Percentiles rank a stretch among this genome's conserved stretches.
phyloP scores from a whole-genome alignment of 1,140 invertebrate species.

The Hyphantria cunea region DNA sequence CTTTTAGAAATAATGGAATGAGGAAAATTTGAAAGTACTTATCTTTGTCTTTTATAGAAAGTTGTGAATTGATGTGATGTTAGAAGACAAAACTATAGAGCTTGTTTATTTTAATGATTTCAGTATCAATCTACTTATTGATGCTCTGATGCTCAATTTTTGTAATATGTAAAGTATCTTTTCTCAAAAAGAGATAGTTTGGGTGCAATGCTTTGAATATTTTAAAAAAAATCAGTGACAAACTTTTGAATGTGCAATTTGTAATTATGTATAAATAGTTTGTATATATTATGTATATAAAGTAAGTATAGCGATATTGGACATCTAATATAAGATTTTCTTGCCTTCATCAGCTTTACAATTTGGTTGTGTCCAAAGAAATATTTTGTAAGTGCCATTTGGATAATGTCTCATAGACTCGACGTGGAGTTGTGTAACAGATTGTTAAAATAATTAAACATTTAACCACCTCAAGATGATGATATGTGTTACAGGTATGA shows the following conservation, averaged over 20 bases:
- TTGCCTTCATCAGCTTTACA: conserved; percentile 35
- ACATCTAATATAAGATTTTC: conserved; percentile 14
- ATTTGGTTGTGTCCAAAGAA: conserved; percentile 40
- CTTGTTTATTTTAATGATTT: too few relatives aligned
- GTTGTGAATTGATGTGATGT: too few relatives aligned
- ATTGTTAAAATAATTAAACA: conserved; percentile 10
- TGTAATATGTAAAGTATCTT: too few relatives aligned
- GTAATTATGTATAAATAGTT: conserved; percentile 19
- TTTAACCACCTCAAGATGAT: conserved; percentile 36
- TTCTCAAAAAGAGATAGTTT: too few relatives aligned
- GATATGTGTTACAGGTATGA: conserved; percentile 22
- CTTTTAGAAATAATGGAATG: too few relatives aligned
- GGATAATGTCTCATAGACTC: conserved; percentile 31
- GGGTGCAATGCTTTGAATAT: too few relatives aligned
- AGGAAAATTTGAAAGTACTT: too few relatives aligned
- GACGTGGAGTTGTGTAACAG: conserved; percentile 14
- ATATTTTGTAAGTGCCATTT: conserved; percentile 42
- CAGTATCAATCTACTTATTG: too few relatives aligned
- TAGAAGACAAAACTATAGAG: too few relatives aligned
- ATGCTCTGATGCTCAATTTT: too few relatives aligned
- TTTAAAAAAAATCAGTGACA: background rate
- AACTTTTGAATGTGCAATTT: conserved; percentile 24
- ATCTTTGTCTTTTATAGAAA: too few relatives aligned
- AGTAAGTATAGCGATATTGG: conserved; percentile 13
- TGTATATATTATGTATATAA: conserved; percentile 25